These are phyloP conservation scores for Diplogasteroides magnus DNA, from an alignment of 1,140 invertebrate genomes.

Conservation along the genomic window DNA sequence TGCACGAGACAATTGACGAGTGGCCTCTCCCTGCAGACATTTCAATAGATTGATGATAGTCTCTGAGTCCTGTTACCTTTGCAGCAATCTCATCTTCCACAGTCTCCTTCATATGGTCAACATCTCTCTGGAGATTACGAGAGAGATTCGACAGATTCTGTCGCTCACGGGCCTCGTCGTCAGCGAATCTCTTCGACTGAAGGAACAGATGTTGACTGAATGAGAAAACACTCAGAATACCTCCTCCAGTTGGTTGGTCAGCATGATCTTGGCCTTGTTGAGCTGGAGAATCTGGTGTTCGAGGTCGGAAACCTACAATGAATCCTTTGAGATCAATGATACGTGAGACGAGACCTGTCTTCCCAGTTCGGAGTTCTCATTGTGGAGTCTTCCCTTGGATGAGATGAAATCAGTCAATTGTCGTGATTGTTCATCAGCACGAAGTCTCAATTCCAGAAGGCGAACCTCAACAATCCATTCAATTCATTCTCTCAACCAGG, in stretches of 20 bases:
- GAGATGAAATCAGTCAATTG: slow-evolving; percentile 88
- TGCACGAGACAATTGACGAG: slow-evolving; percentile 92
- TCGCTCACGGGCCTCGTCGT: slow-evolving; percentile 74
- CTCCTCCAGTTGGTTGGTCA: slow-evolving; percentile 90
- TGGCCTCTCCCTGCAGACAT: slow-evolving; percentile 60
- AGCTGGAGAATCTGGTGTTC: not conserved
- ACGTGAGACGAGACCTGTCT: slow-evolving; percentile 72
- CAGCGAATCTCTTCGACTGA: slow-evolving; percentile 77
- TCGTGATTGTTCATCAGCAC: slow-evolving; percentile 89
- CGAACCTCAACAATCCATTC: too few relatives aligned
- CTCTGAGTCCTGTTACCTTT: slow-evolving; percentile 36
- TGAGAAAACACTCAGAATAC: too few relatives aligned
- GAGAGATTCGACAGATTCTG: slow-evolving; percentile 57
- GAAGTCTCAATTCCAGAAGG: slow-evolving; percentile 83
- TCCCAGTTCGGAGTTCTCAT: slow-evolving; percentile 88
- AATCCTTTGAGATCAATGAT: not conserved
- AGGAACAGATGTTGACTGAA: too few relatives aligned
- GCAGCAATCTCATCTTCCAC: slow-evolving; percentile 81
- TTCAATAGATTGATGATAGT: not conserved
- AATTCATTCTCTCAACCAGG: too few relatives aligned
- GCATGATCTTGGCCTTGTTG: slow-evolving; percentile 80
- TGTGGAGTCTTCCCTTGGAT: slow-evolving; percentile 90
- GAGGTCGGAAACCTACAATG: not conserved
- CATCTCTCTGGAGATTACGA: slow-evolving; percentile 86
- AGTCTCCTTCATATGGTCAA: slow-evolving; percentile 93